Conservation (phyloP, 2,113 vertebrate genomes). For the Pseudorectes ferrugineus region DNA sequence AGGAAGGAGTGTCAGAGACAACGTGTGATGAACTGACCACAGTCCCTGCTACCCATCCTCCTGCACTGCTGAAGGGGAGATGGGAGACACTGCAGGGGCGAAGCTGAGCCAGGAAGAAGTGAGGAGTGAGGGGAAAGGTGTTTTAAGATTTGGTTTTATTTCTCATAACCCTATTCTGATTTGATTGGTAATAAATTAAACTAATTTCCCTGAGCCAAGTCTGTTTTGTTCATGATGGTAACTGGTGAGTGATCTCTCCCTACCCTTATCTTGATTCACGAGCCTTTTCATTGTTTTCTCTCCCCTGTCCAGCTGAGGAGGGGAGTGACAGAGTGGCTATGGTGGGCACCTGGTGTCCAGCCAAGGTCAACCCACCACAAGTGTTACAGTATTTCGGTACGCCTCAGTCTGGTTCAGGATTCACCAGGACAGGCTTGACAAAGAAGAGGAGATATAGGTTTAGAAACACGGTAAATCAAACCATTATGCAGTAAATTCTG, state of each 20-base stretch:
- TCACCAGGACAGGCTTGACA: not conserved
- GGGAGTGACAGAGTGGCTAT: not conserved
- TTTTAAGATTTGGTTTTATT: not conserved
- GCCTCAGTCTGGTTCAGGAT: not conserved
- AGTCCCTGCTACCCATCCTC: not conserved
- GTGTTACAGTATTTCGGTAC: fast-evolving
- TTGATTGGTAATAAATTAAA: not conserved
- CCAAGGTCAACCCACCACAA: not conserved
- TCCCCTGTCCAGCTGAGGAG: not conserved
- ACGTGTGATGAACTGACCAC: fast-evolving
- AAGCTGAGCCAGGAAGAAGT: not conserved
- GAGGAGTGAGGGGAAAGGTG: not conserved
- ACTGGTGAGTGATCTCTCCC: not conserved
- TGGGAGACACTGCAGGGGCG: not conserved
- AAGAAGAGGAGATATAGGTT: not conserved
- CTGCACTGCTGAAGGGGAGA: not conserved
- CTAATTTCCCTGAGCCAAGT: not conserved
- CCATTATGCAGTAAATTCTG: not conserved
- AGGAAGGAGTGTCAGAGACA: not conserved
- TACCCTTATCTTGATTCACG: not conserved
- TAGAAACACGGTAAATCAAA: not conserved
- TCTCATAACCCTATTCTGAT: not conserved
- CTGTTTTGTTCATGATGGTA: fast-evolving
- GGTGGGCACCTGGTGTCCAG: not conserved
- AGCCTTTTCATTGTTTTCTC: not conserved